Evolutionary conservation across 2,113 vertebrate genomes (phyloP), one percentile per base, ranked within the genome.

Genomic region (Seriola dumerili): DNA sequence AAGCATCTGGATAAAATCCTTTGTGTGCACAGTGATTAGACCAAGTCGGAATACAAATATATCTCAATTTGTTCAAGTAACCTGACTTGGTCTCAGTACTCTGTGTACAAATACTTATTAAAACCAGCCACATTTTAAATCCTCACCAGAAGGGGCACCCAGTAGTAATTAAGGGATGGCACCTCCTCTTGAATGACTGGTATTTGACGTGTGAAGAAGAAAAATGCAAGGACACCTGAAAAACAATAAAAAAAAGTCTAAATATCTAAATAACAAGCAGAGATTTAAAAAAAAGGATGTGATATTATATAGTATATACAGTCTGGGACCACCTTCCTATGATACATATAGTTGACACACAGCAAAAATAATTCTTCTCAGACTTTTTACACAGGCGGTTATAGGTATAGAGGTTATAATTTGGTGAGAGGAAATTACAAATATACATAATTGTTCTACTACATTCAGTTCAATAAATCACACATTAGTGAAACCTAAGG

Each of bases 81-180:
- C 7, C 11, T 48, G 11, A 14, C 9, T 84, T 29, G 25, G 14
- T 25, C 48, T 38, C 25, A 32, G 32, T 65, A 17, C 21, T 12
- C 36, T 46, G 46, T 29, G 14, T 13, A 14, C 4, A 79, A 23
- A 42, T 44, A 52, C 34, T 63, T 23, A 36, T 55, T 23, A 21
- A 23, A 29, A 58, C 25, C 50, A 11, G 13, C n/a, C 5, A 21
- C 3, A 42, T 36, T 57, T 44, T 2, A 17, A 61, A 63, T 67
- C 17, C 97, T 97, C 95, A 99, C 98, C 97, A 98, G 66, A 71
- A 98, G 88, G 3, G 98, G 98, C 34, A 99, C 95, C 97, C 97
- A 99, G 95, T 96, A 97, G 93, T 97, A 99, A 93, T 99, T 97
- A 73, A 99, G 88, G 1, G 92, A 81, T 0, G 97, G 97, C 44